These are phyloP conservation scores for Macaria notata DNA, from an alignment of 2,888 invertebrate species.

Conservation along the genomic window DNA sequence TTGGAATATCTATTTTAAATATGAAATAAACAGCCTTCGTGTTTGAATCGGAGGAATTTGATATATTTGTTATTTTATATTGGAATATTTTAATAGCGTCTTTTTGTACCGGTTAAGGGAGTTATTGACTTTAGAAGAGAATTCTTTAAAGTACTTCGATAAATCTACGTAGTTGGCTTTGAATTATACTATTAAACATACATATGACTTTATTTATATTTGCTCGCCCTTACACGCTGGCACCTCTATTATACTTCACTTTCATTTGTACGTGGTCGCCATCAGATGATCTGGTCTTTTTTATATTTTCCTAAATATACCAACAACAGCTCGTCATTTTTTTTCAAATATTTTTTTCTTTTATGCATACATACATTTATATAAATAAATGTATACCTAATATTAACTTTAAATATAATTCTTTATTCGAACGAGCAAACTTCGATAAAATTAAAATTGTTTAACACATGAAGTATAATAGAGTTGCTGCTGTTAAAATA, in stretches of 20 bases:
- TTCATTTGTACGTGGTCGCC: constrained; percentile 85
- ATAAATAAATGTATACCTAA: constrained; percentile 71
- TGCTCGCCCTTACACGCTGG: constrained; percentile 53
- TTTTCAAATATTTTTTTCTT: constrained; percentile 55
- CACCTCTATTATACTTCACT: constrained; percentile 66
- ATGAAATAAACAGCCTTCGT: constrained; percentile 66
- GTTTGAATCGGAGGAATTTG: constrained; percentile 59
- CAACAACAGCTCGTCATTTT: constrained; percentile 77
- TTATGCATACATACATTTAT: constrained; percentile 64
- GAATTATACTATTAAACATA: constrained; percentile 74
- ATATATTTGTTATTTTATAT: constrained; percentile 45
- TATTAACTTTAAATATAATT: constrained; percentile 75
- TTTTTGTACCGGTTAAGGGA: constrained; percentile 71
- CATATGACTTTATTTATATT: constrained; percentile 66
- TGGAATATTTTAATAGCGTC: constrained; percentile 60
- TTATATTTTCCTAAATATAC: constrained; percentile 81
- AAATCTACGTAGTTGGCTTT: constrained; percentile 70
- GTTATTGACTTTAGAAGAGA: constrained; percentile 49
- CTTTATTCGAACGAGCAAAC: constrained; percentile 81
- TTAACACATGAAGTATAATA: constrained; percentile 77
- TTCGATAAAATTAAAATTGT: constrained; percentile 81
- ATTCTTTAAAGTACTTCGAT: constrained; percentile 57
- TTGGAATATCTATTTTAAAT: constrained; percentile 62
- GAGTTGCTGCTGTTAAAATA: constrained; percentile 41
- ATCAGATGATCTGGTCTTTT: constrained; percentile 86